Base-by-base conservation (phyloP, 2,888 invertebrate species). In the Pogonocherus hispidulus region DNA sequence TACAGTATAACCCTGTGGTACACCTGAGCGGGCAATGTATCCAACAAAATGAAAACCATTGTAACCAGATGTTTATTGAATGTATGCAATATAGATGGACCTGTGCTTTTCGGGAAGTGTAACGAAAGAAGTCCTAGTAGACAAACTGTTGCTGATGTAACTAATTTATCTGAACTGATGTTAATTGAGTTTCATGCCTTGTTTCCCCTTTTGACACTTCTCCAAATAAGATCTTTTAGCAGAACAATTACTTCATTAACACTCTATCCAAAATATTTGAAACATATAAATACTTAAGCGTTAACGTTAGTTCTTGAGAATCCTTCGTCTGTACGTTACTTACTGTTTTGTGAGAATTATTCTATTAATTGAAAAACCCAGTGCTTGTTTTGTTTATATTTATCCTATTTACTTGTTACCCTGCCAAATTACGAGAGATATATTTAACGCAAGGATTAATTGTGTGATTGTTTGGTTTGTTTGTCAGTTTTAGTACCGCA, bases 371-470 rank as follows among this genome's bases (percentile, higher is more conserved):
- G 23, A 20, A 46, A 44, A 44, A 22, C 5, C 44, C 44, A 22
- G 14, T 11, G 16, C 9, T 46, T 16, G 22, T 14, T 56, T 37
- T 56, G 20, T 37, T 18, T 18, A 55, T 35, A 19, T 55, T 35
- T 37, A 44, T 44, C 44, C 44, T 46, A 46, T 57, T 57, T 19
- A 46, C 46, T 57, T 41, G 57, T 27, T 23, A 22, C 23, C 9
- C n/a, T 57, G 57, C 57, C 57, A 57, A 57, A 57, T 6, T 41
- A 46, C 22, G 8, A 23, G 27, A 22, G 23, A 16, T 44, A 46
- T 27, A 46, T 44, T 57, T 57, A 57, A 57, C 19, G 27, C 44
- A 2, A 46, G 16, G 57, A 46, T 57, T 41, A 44, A 57, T 57
- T 18, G 41, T 22, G 41, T 41, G 57, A 57, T 16, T 57, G 57